These are phyloP conservation scores for Gerris buenoi DNA, from an alignment of 1,140 invertebrate species.

Conservation along the genomic window DNA sequence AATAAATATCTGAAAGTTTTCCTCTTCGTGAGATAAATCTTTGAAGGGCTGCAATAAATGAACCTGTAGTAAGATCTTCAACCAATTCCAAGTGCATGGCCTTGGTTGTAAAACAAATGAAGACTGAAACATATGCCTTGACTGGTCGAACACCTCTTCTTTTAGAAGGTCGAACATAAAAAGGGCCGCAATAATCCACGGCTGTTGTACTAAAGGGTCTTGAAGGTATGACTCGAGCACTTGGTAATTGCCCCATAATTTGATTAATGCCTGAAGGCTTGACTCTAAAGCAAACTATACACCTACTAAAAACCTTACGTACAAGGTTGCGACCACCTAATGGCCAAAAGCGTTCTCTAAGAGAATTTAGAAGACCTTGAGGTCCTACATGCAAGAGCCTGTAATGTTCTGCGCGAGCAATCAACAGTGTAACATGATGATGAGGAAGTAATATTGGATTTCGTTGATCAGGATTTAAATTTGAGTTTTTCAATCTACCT, in stretches of 20 bases:
- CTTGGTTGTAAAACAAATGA: too few relatives aligned
- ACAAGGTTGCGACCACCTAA: neutral
- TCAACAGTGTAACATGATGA: neutral
- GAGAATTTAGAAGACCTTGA: neutral
- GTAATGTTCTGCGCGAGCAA: neutral
- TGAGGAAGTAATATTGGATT: too few relatives aligned
- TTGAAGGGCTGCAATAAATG: too few relatives aligned
- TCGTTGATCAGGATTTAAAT: neutral
- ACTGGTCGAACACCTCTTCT: neutral
- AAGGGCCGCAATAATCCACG: neutral
- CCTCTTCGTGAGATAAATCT: too few relatives aligned
- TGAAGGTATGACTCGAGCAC: neutral
- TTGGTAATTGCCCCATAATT: neutral
- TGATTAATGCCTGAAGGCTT: neutral
- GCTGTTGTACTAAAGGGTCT: neutral
- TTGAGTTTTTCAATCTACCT: neutral
- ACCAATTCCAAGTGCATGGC: too few relatives aligned
- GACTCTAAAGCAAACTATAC: neutral
- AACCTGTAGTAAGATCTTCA: too few relatives aligned
- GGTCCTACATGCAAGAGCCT: neutral
- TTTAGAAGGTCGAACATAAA: neutral
- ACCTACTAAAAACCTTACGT: neutral
- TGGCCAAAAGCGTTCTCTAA: neutral
- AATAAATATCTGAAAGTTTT: too few relatives aligned
- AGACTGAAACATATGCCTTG: neutral